Evolutionary conservation across 2,113 vertebrate genomes (phyloP), one percentile per base, ranked within the genome.

Genomic region (Sardina pilchardus): DNA sequence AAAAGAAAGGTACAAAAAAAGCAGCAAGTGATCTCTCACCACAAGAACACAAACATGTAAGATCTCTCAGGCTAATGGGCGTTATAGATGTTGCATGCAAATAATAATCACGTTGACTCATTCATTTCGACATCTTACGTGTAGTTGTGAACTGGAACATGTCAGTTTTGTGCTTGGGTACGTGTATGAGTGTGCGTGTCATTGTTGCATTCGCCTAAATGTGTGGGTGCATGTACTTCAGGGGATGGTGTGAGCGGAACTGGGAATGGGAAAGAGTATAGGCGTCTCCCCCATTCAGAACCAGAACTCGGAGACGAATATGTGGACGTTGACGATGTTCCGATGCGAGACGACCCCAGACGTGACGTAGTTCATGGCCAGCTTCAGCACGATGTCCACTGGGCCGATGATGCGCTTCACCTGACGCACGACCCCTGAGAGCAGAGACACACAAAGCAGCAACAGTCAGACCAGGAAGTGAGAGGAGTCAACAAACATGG

Each of bases 251-350:
- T 16, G 30, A 78, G 17, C 16, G 16, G 71, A 16, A 78, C 4
- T 34, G 9, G 34, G 12, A 78, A 36, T 1, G 71, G 71, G 71
- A 78, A 12, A 78, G 71, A 36, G 12, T 6, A 16, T 6, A 16
- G 71, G 71, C 71, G 30, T 24, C 14, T 71, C 81, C 39, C 75
- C 21, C 9, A 19, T 84, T 97, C 94, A 99, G 94, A 99, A 99
- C 97, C 97, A 99, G 90, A 97, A 98, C 92, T 99, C 97, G 0
- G 98, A 99, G 86, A 99, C 95, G 6, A 97, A 98, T 92, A 99
- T 95, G 90, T 98, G 96, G 21, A 99, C 96, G 0, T 97, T 96
- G 94, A 99, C 94, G 3, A 98, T 91, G 56, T 98, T 99, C 44
- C 97, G 96, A 88, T 97, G 95, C 8, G 97, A 96, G 75, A 97